phyloP scores from a whole-genome alignment of 1,140 invertebrate genomes.

The Caenorhabditis briggsae region DNA sequence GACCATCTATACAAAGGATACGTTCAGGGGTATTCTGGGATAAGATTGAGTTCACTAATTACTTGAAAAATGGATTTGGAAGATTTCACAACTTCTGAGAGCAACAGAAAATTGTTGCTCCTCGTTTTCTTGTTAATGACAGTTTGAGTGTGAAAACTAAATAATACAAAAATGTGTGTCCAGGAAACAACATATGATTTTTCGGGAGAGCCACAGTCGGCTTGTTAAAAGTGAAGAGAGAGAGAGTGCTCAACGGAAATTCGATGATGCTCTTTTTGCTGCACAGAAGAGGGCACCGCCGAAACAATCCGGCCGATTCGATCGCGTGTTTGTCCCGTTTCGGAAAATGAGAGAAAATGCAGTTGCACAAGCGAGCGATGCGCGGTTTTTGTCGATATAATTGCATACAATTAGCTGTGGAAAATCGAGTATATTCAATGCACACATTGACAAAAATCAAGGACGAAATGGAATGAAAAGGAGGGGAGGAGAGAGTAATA shows the following conservation, averaged over 20 bases:
- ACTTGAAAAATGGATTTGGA: too few relatives aligned
- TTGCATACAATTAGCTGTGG: conserved; percentile 45
- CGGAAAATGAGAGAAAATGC: neutral
- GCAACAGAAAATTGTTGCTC: too few relatives aligned
- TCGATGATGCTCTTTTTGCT: too few relatives aligned
- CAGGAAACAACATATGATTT: neutral
- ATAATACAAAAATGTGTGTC: too few relatives aligned
- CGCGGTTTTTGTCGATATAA: conserved; percentile 55
- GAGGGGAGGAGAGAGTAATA: neutral
- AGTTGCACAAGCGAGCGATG: conserved; percentile 52
- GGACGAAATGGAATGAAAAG: conserved; percentile 2
- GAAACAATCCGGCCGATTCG: conserved; percentile 19
- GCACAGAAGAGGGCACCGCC: neutral
- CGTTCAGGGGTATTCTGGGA: too few relatives aligned
- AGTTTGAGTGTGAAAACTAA: conserved; percentile 29
- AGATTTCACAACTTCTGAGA: too few relatives aligned
- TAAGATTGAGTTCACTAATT: too few relatives aligned
- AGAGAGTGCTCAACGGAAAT: neutral
- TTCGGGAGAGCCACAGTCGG: neutral
- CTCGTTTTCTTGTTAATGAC: neutral
- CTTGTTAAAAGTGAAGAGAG: conserved; percentile 21
- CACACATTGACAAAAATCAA: conserved; percentile 6
- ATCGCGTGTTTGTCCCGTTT: conserved; percentile 51
- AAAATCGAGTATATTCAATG: conserved; percentile 38
- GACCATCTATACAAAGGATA: too few relatives aligned